Base-by-base conservation (phyloP, 2,888 invertebrate species). In the Mythimna pallens region DNA sequence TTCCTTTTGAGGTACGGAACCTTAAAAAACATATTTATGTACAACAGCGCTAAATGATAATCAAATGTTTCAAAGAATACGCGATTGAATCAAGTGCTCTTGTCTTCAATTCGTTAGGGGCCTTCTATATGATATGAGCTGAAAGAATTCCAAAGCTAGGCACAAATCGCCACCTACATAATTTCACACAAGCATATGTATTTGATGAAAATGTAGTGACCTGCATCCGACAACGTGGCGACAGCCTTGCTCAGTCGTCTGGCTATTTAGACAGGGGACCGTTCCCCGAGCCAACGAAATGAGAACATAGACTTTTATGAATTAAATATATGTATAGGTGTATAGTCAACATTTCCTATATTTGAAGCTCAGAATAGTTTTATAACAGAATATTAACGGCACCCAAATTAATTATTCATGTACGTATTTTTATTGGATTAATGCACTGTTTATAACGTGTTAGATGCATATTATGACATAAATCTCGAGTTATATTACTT, bases 401-500 rank as follows among this genome's bases (percentile, higher is more conserved):
- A 66, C 25, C 25, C 22, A 30, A 34, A 55, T 7, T 4, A 67
- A 76, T 62, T 22, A 34, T 10, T 67, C 54, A 65, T 69, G 59
- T 54, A 63, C n/a, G 55, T 54, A 40, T 34, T 58, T 76, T 63
- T 50, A 67, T 55, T 69, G 72, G 66, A 78, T 57, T 50, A 57
- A 52, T 36, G 55, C 43, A 71, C 64, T 73, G 64, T 78, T 78
- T 66, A 73, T 25, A 34, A 20, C 43, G 6, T 40, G 36, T 67
- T 25, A 34, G 58, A 52, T 14, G 14, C 55, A 54, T 76, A 34
- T 40, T 61, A 30, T 50, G 61, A 22, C 54, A 73, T 69, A 25
- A 73, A 66, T 82, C 34, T 65, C 12, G 22, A 30, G 30, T 50
- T 62, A n/a, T 57, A 77, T 65, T 77, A 57, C 61, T 79, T 81